These are phyloP conservation scores for Apostichopus japonicus DNA, from an alignment of 35 echinoderm and acorn worm genomes.

Conservation along the genomic window DNA sequence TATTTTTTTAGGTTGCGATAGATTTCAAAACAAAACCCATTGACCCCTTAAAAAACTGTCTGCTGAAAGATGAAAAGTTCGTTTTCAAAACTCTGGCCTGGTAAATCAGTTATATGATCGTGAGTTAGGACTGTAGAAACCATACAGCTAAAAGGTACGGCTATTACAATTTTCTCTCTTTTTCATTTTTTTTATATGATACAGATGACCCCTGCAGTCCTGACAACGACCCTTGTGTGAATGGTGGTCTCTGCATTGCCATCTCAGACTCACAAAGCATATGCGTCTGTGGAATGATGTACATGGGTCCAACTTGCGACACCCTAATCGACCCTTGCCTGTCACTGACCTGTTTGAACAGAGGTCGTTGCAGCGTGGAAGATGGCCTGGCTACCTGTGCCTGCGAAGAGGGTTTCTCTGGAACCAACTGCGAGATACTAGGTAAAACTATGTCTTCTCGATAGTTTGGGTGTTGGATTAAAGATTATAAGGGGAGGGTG, in stretches of 20 bases:
- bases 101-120: too few relatives aligned
- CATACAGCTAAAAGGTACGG: too few relatives aligned
- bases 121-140: too few relatives aligned
- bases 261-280: background rate
- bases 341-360: constrained; percentile 20
- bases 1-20: too few relatives aligned
- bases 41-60: too few relatives aligned
- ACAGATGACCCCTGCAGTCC: constrained; percentile 40
- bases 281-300: background rate
- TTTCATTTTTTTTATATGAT: too few relatives aligned
- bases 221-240: background rate
- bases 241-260: background rate
- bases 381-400: background rate
- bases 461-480: background rate
- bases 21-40: too few relatives aligned
- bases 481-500: too few relatives aligned
- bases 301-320: background rate
- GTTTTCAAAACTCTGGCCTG: too few relatives aligned
- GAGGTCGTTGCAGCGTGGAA: background rate
- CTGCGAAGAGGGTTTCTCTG: constrained; percentile 1
- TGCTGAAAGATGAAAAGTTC: too few relatives aligned
- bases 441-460: background rate
- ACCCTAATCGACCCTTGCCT: constrained; percentile 28
- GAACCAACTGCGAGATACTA: constrained; percentile 25
- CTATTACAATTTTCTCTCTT: too few relatives aligned